phyloP scores from a whole-genome alignment of 2,888 invertebrate genomes.

The Drosophila paranaensis region DNA sequence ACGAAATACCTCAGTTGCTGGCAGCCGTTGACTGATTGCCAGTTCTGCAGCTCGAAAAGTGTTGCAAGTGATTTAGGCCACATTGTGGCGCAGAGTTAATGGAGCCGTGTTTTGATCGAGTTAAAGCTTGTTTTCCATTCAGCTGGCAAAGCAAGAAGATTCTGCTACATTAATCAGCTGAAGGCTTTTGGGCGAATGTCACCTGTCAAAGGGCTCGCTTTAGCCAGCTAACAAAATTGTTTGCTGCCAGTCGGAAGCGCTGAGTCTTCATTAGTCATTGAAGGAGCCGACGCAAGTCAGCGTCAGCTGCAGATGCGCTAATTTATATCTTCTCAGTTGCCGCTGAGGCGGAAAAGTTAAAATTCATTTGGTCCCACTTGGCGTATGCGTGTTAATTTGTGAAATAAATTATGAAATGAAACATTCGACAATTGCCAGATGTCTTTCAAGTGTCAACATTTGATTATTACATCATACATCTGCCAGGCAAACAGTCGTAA shows the following conservation, averaged over 20 bases:
- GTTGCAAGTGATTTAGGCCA: slow-evolving; percentile 37
- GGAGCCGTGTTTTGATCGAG: slow-evolving; percentile 4
- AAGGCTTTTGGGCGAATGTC: slow-evolving; percentile 11
- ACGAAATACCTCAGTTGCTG: slow-evolving; percentile 54
- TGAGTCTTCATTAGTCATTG: slow-evolving; percentile 13
- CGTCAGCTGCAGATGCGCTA: slow-evolving; percentile 54
- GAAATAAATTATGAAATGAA: slow-evolving; percentile 57
- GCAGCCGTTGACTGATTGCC: slow-evolving; percentile 61
- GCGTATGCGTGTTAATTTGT: slow-evolving; percentile 48
- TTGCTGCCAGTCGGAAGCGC: slow-evolving; percentile 12
- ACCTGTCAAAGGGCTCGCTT: slow-evolving; percentile 29
- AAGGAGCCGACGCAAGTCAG: not conserved
- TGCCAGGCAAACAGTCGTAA: slow-evolving; percentile 17
- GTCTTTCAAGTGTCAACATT: slow-evolving; percentile 48
- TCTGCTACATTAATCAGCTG: slow-evolving; percentile 21
- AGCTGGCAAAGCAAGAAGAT: not conserved
- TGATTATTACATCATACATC: slow-evolving; percentile 16
- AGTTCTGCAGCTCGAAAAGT: slow-evolving; percentile 1
- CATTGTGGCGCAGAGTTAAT: slow-evolving; percentile 33
- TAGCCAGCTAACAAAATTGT: slow-evolving; percentile 10
- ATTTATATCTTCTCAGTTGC: slow-evolving; percentile 55
- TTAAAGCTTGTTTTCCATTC: not conserved
- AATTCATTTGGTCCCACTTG: slow-evolving; percentile 39
- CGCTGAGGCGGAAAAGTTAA: slow-evolving; percentile 4
- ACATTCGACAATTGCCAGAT: slow-evolving; percentile 22